These are phyloP conservation scores for Drosophila paracracens DNA, from an alignment of 2,888 invertebrate genomes.

Conservation along the genomic window DNA sequence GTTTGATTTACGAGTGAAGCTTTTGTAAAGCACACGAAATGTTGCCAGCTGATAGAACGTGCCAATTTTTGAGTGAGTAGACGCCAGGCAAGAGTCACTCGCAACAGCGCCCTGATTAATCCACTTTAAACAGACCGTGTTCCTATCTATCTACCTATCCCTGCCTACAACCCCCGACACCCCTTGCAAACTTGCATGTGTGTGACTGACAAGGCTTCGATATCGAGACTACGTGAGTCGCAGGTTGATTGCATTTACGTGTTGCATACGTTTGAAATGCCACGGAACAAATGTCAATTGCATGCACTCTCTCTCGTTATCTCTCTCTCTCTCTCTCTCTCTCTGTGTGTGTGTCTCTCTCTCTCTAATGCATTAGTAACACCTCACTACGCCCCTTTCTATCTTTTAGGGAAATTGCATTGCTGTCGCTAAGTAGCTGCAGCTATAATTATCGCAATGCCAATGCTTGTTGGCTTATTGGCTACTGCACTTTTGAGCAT, in stretches of 20 bases:
- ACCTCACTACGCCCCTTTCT: neutral
- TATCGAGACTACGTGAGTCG: slow-evolving; percentile 66
- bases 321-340: neutral
- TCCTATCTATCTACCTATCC: neutral
- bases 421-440: slow-evolving; percentile 58
- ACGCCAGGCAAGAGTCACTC: slow-evolving; percentile 32
- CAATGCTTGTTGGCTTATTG: slow-evolving; percentile 20
- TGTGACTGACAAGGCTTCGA: slow-evolving; percentile 47
- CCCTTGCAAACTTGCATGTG: slow-evolving; percentile 2
- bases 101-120: slow-evolving; percentile 68
- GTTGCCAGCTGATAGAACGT: slow-evolving; percentile 60
- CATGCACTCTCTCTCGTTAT: neutral
- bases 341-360: neutral
- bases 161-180: neutral
- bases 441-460: slow-evolving; percentile 59
- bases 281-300: slow-evolving; percentile 20
- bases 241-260: slow-evolving; percentile 75
- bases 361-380: slow-evolving; percentile 17
- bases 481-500: slow-evolving; percentile 40
- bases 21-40: slow-evolving; percentile 45
- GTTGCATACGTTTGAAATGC: slow-evolving; percentile 30
- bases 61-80: slow-evolving; percentile 31
- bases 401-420: neutral
- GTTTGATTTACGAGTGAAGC: slow-evolving; percentile 50
- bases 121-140: slow-evolving; percentile 59